Evolutionary conservation across 2,113 vertebrate species (phyloP).

Genomic region (Ciconia maguari): DNA sequence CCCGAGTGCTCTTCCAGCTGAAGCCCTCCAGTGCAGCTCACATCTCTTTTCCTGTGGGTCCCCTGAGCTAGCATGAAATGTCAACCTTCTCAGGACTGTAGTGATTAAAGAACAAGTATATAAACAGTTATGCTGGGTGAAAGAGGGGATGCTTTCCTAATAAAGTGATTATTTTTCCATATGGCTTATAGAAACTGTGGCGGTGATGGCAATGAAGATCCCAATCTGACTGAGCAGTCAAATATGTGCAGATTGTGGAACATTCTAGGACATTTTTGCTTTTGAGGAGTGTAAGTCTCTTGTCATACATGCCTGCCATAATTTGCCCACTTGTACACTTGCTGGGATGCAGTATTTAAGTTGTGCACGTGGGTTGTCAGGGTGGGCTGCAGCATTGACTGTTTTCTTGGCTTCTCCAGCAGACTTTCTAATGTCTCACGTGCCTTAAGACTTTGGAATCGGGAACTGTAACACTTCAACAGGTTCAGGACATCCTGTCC

Average conservation of each 20-base stretch:
- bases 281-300: neutral
- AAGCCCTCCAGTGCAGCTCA: neutral
- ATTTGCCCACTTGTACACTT: neutral
- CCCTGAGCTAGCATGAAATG: neutral
- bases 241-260: neutral
- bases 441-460: neutral
- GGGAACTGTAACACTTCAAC: neutral
- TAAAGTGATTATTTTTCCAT: neutral
- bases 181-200: neutral
- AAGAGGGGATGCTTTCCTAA: neutral
- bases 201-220: neutral
- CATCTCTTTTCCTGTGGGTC: neutral
- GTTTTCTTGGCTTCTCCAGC: neutral
- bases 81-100: neutral
- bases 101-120: neutral
- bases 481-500: neutral
- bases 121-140: neutral
- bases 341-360: neutral
- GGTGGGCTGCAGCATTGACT: neutral
- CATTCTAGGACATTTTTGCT: neutral
- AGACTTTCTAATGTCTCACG: neutral
- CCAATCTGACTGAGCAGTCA: neutral
- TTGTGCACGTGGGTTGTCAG: neutral
- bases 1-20: neutral
- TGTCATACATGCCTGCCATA: neutral